Percentiles rank a stretch among this genome's conserved stretches.
phyloP scores from a whole-genome alignment of 2,888 invertebrate species.

The Sturmia bella region DNA sequence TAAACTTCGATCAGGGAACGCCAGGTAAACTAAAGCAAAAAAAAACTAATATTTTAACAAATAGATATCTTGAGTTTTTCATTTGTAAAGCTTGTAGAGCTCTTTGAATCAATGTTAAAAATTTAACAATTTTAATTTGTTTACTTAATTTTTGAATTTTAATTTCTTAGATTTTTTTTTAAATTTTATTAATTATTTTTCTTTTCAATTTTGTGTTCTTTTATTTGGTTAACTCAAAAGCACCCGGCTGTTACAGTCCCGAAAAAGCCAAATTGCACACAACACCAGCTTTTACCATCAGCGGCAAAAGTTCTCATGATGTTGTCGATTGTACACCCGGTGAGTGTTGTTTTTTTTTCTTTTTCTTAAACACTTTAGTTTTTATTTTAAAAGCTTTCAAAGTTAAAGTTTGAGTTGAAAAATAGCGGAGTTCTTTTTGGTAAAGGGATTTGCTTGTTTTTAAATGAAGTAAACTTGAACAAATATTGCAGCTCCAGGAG shows the following conservation, averaged over 20 bases:
- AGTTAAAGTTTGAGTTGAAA: no score
- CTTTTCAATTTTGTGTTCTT: constrained; percentile 35
- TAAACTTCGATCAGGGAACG: constrained; percentile 79
- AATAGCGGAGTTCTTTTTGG: no score
- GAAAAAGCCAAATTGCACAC: constrained; percentile 83
- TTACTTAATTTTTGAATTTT: neutral
- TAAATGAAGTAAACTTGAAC: constrained; percentile 1
- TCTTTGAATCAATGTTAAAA: constrained; percentile 19
- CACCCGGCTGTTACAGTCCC: constrained; percentile 84
- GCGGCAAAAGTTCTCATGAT: constrained; percentile 79
- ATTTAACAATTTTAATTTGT: neutral
- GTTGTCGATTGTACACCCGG: constrained; percentile 80
- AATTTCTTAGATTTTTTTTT: neutral
- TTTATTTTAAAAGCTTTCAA: neutral
- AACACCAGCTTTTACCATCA: constrained; percentile 84
- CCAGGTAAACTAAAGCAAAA: constrained; percentile 76
- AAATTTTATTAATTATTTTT: constrained; percentile 11
- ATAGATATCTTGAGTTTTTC: constrained; percentile 4
- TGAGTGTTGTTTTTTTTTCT: constrained; percentile 64
- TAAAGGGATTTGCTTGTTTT: neutral
- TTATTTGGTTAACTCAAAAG: constrained; percentile 64
- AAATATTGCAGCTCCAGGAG: constrained; percentile 80
- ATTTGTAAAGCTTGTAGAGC: constrained; percentile 40
- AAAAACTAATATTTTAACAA: constrained; percentile 19
- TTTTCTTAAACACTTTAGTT: neutral